Evolutionary conservation across 2,888 invertebrate species (phyloP).

Genomic region (Allophyes oxyacanthae): DNA sequence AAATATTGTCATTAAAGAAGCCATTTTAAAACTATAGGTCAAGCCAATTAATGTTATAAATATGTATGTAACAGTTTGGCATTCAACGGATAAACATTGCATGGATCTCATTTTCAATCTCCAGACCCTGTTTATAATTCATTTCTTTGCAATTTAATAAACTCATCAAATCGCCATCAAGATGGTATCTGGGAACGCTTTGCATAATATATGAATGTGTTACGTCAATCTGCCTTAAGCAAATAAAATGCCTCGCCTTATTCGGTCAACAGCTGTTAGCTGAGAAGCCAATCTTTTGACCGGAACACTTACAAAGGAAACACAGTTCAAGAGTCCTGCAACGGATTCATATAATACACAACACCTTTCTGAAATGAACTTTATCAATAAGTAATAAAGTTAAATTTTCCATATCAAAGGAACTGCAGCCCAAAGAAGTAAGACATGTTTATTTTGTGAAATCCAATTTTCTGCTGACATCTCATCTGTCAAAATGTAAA

Average conservation of each 20-base stretch:
- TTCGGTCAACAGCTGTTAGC: slow-evolving; percentile 69
- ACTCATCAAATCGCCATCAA: slow-evolving; percentile 71
- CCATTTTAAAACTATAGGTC: slow-evolving; percentile 33
- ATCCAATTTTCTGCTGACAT: slow-evolving; percentile 89
- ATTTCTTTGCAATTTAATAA: slow-evolving; percentile 72
- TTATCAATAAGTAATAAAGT: slow-evolving; percentile 46
- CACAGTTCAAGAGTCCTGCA: slow-evolving; percentile 46
- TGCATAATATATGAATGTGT: slow-evolving; percentile 72
- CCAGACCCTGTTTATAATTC: slow-evolving; percentile 50
- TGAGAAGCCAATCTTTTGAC: slow-evolving; percentile 68
- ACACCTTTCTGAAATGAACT: slow-evolving; percentile 36
- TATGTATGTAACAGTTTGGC: slow-evolving; percentile 42
- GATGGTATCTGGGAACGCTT: slow-evolving; percentile 67
- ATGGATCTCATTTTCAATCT: slow-evolving; percentile 44
- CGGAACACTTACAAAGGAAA: slow-evolving; percentile 58
- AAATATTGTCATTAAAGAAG: too few relatives aligned
- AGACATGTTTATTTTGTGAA: slow-evolving; percentile 87
- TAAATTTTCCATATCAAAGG: slow-evolving; percentile 32
- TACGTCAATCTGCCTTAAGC: slow-evolving; percentile 72
- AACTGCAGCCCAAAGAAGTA: slow-evolving; percentile 62
- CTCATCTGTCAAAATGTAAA: slow-evolving; percentile 83
- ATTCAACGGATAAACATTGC: slow-evolving; percentile 45
- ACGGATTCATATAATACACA: slow-evolving; percentile 8
- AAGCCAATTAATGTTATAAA: slow-evolving; percentile 51
- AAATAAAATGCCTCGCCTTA: slow-evolving; percentile 72